Conservation (phyloP, 2,113 vertebrate species). For the Bostrychus sinensis region DNA sequence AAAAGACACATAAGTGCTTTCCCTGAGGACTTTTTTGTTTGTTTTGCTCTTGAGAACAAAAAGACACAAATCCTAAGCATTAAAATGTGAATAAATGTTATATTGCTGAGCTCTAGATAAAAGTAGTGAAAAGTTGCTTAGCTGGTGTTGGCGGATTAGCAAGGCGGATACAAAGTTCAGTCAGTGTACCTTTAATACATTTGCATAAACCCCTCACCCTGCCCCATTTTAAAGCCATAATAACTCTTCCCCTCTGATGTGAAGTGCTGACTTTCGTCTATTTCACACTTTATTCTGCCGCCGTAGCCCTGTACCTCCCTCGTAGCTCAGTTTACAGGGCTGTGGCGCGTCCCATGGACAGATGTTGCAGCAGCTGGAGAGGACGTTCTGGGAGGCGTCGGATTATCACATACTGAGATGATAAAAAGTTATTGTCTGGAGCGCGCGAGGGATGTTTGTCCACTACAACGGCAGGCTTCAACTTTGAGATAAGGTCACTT, state of each 20-base stretch:
- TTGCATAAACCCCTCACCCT: slow-evolving; percentile 1
- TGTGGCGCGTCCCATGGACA: slow-evolving; percentile 18
- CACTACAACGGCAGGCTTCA: neutral
- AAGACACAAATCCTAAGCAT: too few species aligned
- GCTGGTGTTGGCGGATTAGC: neutral
- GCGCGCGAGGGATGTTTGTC: slow-evolving; percentile 8
- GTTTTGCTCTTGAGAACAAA: too few species aligned
- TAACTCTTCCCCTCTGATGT: neutral
- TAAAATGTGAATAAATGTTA: too few species aligned
- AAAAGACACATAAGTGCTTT: too few species aligned
- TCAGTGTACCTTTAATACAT: neutral
- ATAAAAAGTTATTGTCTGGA: slow-evolving; percentile 25
- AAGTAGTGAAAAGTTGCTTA: too few species aligned
- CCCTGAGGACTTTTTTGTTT: too few species aligned
- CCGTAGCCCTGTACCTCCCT: neutral
- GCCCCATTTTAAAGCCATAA: slow-evolving; percentile 12
- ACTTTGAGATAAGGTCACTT: neutral
- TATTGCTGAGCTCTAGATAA: too few species aligned
- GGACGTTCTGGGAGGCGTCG: slow-evolving; percentile 8
- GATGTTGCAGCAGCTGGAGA: slow-evolving; percentile 50
- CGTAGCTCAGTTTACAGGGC: slow-evolving; percentile 1
- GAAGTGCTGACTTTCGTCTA: slow-evolving; percentile 21
- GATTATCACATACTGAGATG: slow-evolving; percentile 25
- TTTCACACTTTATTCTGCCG: neutral
- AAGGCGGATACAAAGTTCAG: neutral